phyloP scores from a whole-genome alignment of 1,140 invertebrate species.

The Eueides isabella region DNA sequence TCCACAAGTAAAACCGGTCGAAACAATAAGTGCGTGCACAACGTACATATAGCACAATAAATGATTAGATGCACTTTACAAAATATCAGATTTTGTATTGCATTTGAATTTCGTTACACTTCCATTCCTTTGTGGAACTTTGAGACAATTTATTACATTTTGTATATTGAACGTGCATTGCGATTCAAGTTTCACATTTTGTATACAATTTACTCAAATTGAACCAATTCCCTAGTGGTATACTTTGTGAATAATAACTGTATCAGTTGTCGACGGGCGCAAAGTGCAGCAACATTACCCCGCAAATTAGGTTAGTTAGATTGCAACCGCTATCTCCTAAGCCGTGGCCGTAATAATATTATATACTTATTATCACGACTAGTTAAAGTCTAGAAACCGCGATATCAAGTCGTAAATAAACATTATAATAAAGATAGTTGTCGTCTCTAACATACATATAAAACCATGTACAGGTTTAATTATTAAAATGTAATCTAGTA shows the following conservation, averaged over 20 bases:
- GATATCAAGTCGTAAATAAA: background rate
- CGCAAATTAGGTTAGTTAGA: conserved; percentile 69
- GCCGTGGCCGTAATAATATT: conserved; percentile 42
- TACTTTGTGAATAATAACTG: conserved; percentile 53
- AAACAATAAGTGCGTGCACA: conserved; percentile 41
- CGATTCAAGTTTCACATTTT: conserved; percentile 40
- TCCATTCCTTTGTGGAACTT: conserved; percentile 32
- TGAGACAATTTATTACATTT: conserved; percentile 39
- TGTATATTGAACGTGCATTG: conserved; percentile 21
- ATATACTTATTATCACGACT: conserved; percentile 34
- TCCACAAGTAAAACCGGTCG: conserved; percentile 59
- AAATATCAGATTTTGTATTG: conserved; percentile 26
- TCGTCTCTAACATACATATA: background rate
- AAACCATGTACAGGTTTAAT: background rate
- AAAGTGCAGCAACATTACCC: conserved; percentile 55
- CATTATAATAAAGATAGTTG: conserved; percentile 16
- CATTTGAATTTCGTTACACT: conserved; percentile 28
- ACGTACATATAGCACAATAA: conserved; percentile 37
- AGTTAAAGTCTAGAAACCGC: background rate
- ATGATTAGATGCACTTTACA: conserved; percentile 32
- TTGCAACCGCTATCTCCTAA: conserved; percentile 62
- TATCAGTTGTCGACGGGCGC: conserved; percentile 56
- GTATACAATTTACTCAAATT: conserved; percentile 50
- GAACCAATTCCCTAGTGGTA: conserved; percentile 49
- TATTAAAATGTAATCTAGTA: background rate